Evolutionary conservation across 2,888 invertebrate species (phyloP), one percentile per base, ranked within the genome.

Genomic region (Mythimna loreyi): DNA sequence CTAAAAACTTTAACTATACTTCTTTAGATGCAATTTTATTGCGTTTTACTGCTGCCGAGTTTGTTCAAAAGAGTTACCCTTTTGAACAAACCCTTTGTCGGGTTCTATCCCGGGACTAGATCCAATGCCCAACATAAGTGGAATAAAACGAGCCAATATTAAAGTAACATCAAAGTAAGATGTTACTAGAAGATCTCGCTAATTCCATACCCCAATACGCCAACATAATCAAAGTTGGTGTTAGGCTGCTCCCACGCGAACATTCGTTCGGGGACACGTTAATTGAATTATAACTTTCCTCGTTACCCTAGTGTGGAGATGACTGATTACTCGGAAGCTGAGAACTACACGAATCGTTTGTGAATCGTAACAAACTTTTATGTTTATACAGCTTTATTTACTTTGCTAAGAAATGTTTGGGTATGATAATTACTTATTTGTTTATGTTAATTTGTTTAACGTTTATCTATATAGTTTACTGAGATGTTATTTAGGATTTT

Each of bases 231-330:
- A 76, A 71, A 71, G 80, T 80, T 80, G 30, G 47, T 40, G 25
- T 50, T 57, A 70, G 66, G 70, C 69, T 36, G 56, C 43, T 53
- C 55, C 40, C 67, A 72, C 62, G 61, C 72, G 58, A 72, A 53
- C 52, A 52, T 53, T 72, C 66, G 72, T 72, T 74, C 25, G 57
- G 62, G 49, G 71, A 75, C 77, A 71, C 56, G 78, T 69, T 81
- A 77, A 85, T 84, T 83, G 82, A 86, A 84, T 85, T 80, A 84
- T 76, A 86, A 85, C 83, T 85, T 85, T 69, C 66, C 85, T 83
- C 80, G 78, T 85, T 83, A 80, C 76, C 56, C 65, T 72, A 75
- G 80, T 73, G 74, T 71, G 75, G 49, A 55, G 74, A 74, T 82
- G 80, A 84, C 80, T 84, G 77, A 82, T 82, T 80, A 69, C 72